Evolutionary conservation across 1,140 invertebrate species (phyloP), one percentile per base, ranked within the genome.

Genomic region (Wasmannia auropunctata): DNA sequence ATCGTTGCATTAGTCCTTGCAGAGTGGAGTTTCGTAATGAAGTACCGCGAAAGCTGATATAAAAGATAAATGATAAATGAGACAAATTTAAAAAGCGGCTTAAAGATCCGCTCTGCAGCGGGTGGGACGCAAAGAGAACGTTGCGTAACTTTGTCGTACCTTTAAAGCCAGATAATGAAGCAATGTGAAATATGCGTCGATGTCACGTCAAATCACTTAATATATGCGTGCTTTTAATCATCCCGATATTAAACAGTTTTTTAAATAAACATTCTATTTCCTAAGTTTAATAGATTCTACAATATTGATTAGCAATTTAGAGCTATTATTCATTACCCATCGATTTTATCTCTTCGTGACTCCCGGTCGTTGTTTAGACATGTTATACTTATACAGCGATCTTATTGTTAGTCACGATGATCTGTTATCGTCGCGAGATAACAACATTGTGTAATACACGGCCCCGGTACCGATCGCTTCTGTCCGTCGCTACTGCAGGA

Each of bases 331-430:
- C n/a, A 22, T 75, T 65, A 56, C 25, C 16, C 11, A 22, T 28
- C n/a, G 79, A 87, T 87, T 56, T 75, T 75, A 88, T 91, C 88
- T 86, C 40, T 58, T 1, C 5, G 6, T 58, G n/a, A n/a, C 60
- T 16, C 46, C 2, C 16, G 28, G 79, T 67, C 88, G 86, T 90
- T 91, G 88, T 92, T 91, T 92, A 88, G 75, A 80, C 54, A 87
- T 3, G 51, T 88, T 86, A 86, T 58, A 63, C 56, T 60, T 22
- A 34, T 22, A 60, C 22, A 62, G 65, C 56, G 69, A 69, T 90
- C 81, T 88, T n/a, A n/a, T n/a, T n/a, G n/a, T n/a, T 60, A 77
- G 67, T 90, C 56, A 49, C 19, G 74, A 89, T 86, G 86, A 91
- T 90, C 79, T 19, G 75, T 79, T 86, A 88, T 90, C 62, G 67